phyloP scores from a whole-genome alignment of 2,797 vertebrate species.

The Smutsia temminckii region DNA sequence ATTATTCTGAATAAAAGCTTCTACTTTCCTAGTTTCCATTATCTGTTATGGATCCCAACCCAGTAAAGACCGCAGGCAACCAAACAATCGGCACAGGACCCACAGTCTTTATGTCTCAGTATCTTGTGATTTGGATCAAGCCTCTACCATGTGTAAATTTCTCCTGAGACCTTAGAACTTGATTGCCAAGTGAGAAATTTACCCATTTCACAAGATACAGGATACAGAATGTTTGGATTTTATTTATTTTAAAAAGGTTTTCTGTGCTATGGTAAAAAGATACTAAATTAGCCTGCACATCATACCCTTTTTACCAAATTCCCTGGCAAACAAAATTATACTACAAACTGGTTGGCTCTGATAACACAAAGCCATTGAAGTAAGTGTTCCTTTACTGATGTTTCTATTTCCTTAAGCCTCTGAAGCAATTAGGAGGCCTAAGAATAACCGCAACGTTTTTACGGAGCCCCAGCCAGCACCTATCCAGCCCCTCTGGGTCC shows the following conservation, averaged over 20 bases:
- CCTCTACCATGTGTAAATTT: neutral
- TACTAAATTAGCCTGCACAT: neutral
- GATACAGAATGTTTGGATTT: neutral
- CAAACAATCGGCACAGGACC: neutral
- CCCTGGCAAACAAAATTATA: neutral
- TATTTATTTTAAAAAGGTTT: conserved; percentile 24
- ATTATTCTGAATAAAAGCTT: conserved; percentile 1
- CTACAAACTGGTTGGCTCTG: neutral
- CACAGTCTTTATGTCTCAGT: neutral
- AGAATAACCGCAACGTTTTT: neutral
- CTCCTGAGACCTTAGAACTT: neutral
- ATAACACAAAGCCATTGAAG: neutral
- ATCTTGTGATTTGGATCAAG: neutral
- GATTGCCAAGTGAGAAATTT: conserved; percentile 22
- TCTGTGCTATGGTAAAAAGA: neutral
- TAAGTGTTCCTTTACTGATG: neutral
- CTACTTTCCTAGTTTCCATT: neutral
- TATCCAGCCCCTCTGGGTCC: neutral
- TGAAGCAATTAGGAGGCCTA: neutral
- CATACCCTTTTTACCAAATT: neutral
- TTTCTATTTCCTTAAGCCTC: neutral
- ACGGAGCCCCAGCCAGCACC: neutral
- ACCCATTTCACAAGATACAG: neutral
- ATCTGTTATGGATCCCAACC: neutral
- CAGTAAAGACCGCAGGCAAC: neutral